Evolutionary conservation across 2,797 vertebrate genomes (phyloP).

Genomic region (Hephaestus fuliginosus): DNA sequence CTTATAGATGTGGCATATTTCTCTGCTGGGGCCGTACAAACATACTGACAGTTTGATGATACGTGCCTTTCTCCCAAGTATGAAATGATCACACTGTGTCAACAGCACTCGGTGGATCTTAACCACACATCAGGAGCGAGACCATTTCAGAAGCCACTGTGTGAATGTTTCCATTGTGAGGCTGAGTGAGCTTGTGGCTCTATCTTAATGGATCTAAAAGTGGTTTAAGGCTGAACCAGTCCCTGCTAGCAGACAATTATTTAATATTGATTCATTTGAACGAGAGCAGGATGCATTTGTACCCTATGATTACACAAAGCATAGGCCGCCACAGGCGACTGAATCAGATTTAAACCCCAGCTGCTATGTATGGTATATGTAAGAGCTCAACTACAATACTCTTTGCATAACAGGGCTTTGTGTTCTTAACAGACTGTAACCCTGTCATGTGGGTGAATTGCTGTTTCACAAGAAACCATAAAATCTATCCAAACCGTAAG

Average conservation of each 20-base stretch:
- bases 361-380: slow-evolving; percentile 35
- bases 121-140: slow-evolving; percentile 64
- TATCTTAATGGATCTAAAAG: slow-evolving; percentile 60
- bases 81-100: slow-evolving; percentile 68
- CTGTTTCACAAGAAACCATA: slow-evolving; percentile 41
- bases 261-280: slow-evolving; percentile 72
- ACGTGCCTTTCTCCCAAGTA: slow-evolving; percentile 38
- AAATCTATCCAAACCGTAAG: slow-evolving; percentile 29
- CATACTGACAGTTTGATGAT: slow-evolving; percentile 62
- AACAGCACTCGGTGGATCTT: slow-evolving; percentile 54
- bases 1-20: slow-evolving; percentile 30
- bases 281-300: slow-evolving; percentile 53
- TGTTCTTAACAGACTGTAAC: slow-evolving; percentile 53
- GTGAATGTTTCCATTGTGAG: slow-evolving; percentile 71
- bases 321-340: slow-evolving; percentile 38
- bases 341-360: slow-evolving; percentile 55
- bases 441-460: slow-evolving; percentile 52
- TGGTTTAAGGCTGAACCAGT: slow-evolving; percentile 47
- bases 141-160: slow-evolving; percentile 54
- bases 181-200: slow-evolving; percentile 29
- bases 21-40: slow-evolving; percentile 29
- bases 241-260: slow-evolving; percentile 57
- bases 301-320: slow-evolving; percentile 62
- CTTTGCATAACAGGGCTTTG: slow-evolving; percentile 53
- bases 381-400: slow-evolving; percentile 39